These are phyloP conservation scores for Cremastinae sp. DNA, from an alignment of 2,888 invertebrate species.

Conservation along the genomic window DNA sequence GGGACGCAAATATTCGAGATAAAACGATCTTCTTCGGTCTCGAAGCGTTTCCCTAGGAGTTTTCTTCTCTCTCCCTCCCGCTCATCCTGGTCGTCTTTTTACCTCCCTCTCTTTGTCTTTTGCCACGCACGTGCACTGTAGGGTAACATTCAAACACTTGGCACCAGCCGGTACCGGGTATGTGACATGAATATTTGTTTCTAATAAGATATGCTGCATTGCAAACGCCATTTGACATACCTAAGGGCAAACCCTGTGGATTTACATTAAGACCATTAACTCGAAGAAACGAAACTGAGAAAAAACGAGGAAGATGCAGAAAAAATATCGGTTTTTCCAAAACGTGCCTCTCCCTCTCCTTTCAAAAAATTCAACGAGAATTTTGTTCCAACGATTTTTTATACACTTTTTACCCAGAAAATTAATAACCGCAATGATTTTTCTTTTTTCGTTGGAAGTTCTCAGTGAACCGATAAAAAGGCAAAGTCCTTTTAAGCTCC, in stretches of 20 bases:
- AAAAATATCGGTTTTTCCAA: constrained; percentile 1
- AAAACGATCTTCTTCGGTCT: neutral
- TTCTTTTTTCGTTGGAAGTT: no score
- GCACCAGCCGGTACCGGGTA: constrained; percentile 79
- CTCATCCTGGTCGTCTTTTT: constrained; percentile 41
- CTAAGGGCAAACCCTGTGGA: constrained; percentile 54
- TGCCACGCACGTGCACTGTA: constrained; percentile 77
- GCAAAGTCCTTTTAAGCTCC: no score
- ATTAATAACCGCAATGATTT: no score
- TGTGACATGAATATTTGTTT: constrained; percentile 80
- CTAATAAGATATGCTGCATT: constrained; percentile 79
- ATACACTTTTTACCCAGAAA: no score
- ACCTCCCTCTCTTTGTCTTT: constrained; percentile 58
- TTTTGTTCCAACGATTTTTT: no score
- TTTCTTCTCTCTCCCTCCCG: constrained; percentile 12
- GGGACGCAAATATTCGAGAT: no score
- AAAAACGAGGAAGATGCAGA: neutral
- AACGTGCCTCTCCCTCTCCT: no score
- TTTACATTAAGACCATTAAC: constrained; percentile 72
- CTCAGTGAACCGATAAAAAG: no score
- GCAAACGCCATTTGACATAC: constrained; percentile 74
- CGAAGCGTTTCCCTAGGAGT: constrained; percentile 9
- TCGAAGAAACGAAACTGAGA: constrained; percentile 22
- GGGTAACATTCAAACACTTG: constrained; percentile 80
- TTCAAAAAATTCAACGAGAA: no score